Evolutionary conservation across 2,797 vertebrate genomes (phyloP), one percentile per base, ranked within the genome.

Genomic region (Sarcoramphus papa): DNA sequence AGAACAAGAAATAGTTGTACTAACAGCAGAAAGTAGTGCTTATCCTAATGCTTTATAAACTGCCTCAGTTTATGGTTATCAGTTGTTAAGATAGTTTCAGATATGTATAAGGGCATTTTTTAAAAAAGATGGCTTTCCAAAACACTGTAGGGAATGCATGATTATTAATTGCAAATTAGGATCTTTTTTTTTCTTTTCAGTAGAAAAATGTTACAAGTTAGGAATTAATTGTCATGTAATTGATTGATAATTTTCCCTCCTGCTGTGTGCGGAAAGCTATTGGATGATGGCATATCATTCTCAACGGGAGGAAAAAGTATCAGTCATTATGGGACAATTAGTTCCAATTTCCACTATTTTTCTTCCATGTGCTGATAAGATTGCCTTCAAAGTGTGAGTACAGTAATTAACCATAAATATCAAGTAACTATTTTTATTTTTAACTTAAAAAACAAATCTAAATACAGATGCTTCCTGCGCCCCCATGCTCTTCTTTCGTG

Each of bases 311-410:
- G 72, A 87, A 95, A 60, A 92, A 92, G 31, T 96, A 85, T 84
- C 76, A 93, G 83, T 96, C 94, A 97, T 98, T 97, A 96, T 76
- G 41, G 50, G 60, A 95, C 94, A 98, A 97, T 98, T 98, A 97
- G 92, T 97, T 97, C 90, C 87, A 96, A 91, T 96, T 96, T 96
- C 90, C 72, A 85, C 73, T 81, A 82, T 94, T 97, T 96, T 92
- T 92, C 69, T 96, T 96, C 45, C 18, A 37, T 81, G 48, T 90
- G 41, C 82, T 89, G 79, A 88, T 95, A 89, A 97, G 95, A 96
- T 95, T 98, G 91, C 84, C 85, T 89, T 94, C 85, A 93, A 97
- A 96, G 51, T 90, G 50, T 91, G 53, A 93, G 43, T 86, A 54
- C 64, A 88, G 41, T 76, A 90, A 92, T 94, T 89, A 97, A 93